Evolutionary conservation across 2,113 vertebrate genomes (phyloP).

Genomic region (Leucosticte australis): DNA sequence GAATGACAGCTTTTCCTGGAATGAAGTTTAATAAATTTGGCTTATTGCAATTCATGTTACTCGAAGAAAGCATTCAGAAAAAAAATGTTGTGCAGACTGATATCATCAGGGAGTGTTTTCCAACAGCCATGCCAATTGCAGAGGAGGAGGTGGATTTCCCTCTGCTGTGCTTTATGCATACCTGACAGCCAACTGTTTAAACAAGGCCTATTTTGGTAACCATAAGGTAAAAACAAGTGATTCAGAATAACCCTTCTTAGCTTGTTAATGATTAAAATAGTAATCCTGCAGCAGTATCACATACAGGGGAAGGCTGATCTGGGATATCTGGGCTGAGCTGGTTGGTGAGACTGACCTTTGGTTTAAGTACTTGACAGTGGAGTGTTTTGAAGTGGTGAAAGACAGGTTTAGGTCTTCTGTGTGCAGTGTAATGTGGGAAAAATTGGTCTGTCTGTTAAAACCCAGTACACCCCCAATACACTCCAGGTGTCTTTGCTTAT

Average conservation of each 20-base stretch:
- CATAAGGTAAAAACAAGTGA: not conserved
- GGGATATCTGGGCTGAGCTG: not conserved
- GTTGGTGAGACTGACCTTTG: not conserved
- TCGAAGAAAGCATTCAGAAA: not conserved
- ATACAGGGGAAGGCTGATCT: not conserved
- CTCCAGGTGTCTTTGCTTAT: not conserved
- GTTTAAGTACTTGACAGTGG: not conserved
- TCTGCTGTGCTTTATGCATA: not conserved
- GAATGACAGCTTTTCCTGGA: not conserved
- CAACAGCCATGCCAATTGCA: not conserved
- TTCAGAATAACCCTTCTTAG: not conserved
- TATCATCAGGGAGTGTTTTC: constrained; percentile 2
- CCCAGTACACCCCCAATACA: not conserved
- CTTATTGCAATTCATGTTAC: not conserved
- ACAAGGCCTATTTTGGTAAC: not conserved
- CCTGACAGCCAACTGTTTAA: constrained; percentile 43
- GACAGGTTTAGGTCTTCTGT: not conserved
- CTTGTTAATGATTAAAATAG: not conserved
- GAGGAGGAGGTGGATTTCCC: constrained; percentile 32
- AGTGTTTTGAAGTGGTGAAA: not conserved
- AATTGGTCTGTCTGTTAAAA: not conserved
- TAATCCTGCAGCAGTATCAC: not conserved
- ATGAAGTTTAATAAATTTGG: not conserved
- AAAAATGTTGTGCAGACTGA: not conserved
- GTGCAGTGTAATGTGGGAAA: not conserved